Percentiles rank a stretch among this genome's conserved stretches.
phyloP scores from a whole-genome alignment of 2,113 vertebrate species.

The Dromaius novaehollandiae region DNA sequence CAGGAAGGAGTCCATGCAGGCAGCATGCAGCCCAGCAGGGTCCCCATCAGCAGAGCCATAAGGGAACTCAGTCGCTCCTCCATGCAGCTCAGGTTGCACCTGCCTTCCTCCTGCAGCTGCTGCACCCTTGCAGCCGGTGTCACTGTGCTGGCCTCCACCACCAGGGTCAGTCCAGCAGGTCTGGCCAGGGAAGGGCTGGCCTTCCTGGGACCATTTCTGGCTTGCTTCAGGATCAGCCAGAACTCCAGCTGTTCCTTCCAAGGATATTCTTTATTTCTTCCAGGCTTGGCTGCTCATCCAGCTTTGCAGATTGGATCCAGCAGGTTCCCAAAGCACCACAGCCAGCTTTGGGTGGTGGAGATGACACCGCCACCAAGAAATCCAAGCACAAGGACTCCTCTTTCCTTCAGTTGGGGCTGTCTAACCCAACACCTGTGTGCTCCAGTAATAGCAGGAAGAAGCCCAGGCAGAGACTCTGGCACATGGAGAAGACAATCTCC shows the following conservation, averaged over 20 bases:
- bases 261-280: slow-evolving; percentile 13
- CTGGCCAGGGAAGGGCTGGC: neutral
- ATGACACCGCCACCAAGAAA: neutral
- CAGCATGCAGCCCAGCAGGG: neutral
- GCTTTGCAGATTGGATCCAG: neutral
- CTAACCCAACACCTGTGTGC: neutral
- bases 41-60: neutral
- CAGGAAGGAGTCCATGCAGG: neutral
- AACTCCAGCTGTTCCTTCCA: slow-evolving; percentile 29
- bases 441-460: neutral
- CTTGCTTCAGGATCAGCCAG: slow-evolving; percentile 2
- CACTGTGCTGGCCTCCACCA: neutral
- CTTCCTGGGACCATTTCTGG: neutral
- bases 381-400: neutral
- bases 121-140: neutral
- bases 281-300: neutral
- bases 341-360: neutral
- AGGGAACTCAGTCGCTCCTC: neutral
- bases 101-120: neutral
- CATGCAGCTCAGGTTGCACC: neutral
- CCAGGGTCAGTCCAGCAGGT: neutral
- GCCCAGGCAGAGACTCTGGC: neutral
- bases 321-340: neutral
- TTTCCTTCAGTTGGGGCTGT: neutral
- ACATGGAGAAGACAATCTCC: neutral